These are phyloP conservation scores for Monomorium pharaonis DNA, from an alignment of 1,140 invertebrate species.

Conservation along the genomic window DNA sequence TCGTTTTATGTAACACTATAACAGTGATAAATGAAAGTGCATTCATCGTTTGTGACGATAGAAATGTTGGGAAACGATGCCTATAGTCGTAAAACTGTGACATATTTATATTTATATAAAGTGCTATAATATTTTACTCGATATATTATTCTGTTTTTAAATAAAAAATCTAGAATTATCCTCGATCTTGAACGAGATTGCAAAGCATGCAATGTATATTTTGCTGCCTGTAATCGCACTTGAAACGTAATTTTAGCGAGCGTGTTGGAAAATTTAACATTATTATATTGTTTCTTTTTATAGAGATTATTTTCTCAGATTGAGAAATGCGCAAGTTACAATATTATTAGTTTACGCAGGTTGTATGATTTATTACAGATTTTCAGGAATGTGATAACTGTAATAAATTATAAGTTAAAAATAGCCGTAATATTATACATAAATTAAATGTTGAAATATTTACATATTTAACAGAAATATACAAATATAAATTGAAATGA, in stretches of 20 bases:
- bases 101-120: slow-evolving; percentile 1
- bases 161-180: slow-evolving; percentile 9
- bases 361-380: neutral
- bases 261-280: neutral
- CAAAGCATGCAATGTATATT: neutral
- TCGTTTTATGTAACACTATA: neutral
- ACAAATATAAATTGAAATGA: too few relatives aligned
- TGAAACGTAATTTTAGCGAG: neutral
- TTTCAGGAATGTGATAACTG: neutral
- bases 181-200: slow-evolving; percentile 1
- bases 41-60: neutral
- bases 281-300: neutral
- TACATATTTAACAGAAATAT: too few relatives aligned
- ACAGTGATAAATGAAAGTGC: neutral
- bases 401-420: neutral
- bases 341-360: neutral
- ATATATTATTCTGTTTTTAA: slow-evolving; percentile 33
- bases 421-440: too few relatives aligned
- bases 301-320: neutral
- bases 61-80: neutral
- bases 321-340: neutral
- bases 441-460: too few relatives aligned
- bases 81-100: neutral
- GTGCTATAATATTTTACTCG: neutral
- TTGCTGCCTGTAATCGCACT: neutral